Base-by-base conservation (phyloP, 2,888 invertebrate species). In the Tigriopus californicus region DNA sequence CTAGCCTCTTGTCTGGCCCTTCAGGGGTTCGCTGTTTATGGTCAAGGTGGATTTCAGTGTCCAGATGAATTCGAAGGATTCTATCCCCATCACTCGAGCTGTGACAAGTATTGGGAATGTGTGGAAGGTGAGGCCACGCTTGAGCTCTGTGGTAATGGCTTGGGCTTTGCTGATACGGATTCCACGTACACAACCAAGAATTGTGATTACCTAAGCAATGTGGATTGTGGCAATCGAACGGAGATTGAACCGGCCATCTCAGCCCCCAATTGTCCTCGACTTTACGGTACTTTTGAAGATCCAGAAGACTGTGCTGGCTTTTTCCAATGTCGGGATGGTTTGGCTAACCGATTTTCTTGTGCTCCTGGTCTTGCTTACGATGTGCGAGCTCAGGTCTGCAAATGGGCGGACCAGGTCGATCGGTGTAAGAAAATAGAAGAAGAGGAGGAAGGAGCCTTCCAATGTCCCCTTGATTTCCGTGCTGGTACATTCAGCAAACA, bases 311-410 rank as follows among this genome's bases (percentile, higher is more conserved):
- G 91, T 71, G 87, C 89, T 56, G 84, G 85, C 15, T 91, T 91
- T 83, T 91, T 90, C 87, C 90, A 89, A 74, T 91, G 91, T 74
- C 91, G 91, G 90, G 89, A 88, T 74, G 91, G 91, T 58, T 90
- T 91, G 71, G 82, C 90, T 5, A 88, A 88, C 69, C 80, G 86
- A 68, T 91, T 91, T 74, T 88, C 90, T 73, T 91, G 91, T 77
- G 88, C 90, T 66, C 90, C 91, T 67, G 91, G 91, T 66, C 79
- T 91, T 56, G 91, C 90, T 64, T 91, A 91, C 77, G 87, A 94
- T 77, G 80, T 89, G 65, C 88, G 90, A 73, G 81, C 89, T 58
- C 81, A 91, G 66, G 86, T 90, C 61, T 90, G 90, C 76, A 89
- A 92, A 86, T 88, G 94, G 94, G 86, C 92, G 66, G 88, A 94